These are phyloP conservation scores for Mesochorus sp. DNA, from an alignment of 2,888 invertebrate species.

Conservation along the genomic window DNA sequence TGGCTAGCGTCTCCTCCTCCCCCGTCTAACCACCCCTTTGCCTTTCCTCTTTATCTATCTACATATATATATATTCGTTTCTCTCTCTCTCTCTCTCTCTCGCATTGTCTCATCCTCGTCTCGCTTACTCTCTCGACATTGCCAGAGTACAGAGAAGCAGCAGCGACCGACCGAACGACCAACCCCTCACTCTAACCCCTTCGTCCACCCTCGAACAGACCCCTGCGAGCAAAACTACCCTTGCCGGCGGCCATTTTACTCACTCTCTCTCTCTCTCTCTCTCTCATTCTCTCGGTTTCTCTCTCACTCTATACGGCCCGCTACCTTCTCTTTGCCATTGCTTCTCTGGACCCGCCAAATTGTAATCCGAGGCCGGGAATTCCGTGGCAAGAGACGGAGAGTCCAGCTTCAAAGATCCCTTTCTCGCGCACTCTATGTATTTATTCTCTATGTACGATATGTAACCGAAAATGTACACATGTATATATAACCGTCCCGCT, in stretches of 20 bases:
- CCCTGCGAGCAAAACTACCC: conserved; percentile 79
- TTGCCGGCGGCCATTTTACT: conserved; percentile 82
- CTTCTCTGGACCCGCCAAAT: conserved; percentile 78
- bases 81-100: neutral
- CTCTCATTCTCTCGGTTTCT: conserved; percentile 63
- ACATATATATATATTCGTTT: no score
- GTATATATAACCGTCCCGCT: neutral
- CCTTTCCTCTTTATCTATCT: conserved; percentile 59
- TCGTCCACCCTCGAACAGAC: conserved; percentile 66
- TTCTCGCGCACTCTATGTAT: conserved; percentile 29
- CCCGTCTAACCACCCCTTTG: conserved; percentile 66
- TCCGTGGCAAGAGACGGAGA: conserved; percentile 67
- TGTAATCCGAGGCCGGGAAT: conserved; percentile 79
- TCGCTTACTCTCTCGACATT: conserved; percentile 2
- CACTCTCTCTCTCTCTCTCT: conserved; percentile 70
- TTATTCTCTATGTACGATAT: conserved; percentile 3
- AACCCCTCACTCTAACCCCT: conserved; percentile 62
- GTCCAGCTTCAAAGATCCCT: conserved; percentile 63
- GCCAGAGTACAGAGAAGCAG: conserved; percentile 45
- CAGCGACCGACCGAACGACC: conserved; percentile 62
- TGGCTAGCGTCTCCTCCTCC: conserved; percentile 79
- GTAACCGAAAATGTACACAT: neutral
- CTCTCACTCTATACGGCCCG: conserved; percentile 47
- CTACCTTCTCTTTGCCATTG: conserved; percentile 54
- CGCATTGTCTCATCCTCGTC: neutral